Evolutionary conservation across 2,797 vertebrate species (phyloP).

Genomic region (Trachops cirrhosus): DNA sequence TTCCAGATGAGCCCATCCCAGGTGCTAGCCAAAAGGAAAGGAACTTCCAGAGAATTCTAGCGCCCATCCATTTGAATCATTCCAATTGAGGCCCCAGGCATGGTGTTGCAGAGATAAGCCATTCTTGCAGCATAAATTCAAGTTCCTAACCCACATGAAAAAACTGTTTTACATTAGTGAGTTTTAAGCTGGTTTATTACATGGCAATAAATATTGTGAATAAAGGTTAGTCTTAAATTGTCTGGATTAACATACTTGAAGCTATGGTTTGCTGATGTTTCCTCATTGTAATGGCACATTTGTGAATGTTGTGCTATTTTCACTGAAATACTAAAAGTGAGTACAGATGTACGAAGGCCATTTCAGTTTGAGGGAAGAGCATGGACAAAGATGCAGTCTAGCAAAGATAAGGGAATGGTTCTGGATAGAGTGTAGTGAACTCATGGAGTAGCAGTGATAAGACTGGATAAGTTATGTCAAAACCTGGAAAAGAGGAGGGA

Average conservation of each 20-base stretch:
- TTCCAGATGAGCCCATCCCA: background rate
- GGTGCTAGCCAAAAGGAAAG: background rate
- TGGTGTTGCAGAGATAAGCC: background rate
- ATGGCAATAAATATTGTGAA: background rate
- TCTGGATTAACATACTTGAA: background rate
- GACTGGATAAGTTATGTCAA: background rate
- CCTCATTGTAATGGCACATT: background rate
- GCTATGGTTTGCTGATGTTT: background rate
- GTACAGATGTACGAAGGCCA: background rate
- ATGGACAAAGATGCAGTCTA: background rate
- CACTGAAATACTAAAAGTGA: background rate
- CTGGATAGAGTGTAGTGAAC: background rate
- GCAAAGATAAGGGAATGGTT: background rate
- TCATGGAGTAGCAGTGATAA: too few species aligned
- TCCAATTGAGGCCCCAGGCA: background rate
- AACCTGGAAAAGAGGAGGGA: background rate
- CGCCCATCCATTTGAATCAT: background rate
- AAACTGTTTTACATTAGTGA: background rate
- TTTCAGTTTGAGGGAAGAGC: background rate
- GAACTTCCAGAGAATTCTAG: background rate
- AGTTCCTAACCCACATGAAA: background rate
- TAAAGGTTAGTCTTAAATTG: background rate
- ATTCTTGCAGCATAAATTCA: background rate
- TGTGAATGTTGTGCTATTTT: background rate
- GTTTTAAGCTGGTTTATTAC: background rate